Percentiles rank a stretch among this genome's conserved stretches.
Conservation (phyloP, 2,888 invertebrate species). For the Iselma pallidipennis region DNA sequence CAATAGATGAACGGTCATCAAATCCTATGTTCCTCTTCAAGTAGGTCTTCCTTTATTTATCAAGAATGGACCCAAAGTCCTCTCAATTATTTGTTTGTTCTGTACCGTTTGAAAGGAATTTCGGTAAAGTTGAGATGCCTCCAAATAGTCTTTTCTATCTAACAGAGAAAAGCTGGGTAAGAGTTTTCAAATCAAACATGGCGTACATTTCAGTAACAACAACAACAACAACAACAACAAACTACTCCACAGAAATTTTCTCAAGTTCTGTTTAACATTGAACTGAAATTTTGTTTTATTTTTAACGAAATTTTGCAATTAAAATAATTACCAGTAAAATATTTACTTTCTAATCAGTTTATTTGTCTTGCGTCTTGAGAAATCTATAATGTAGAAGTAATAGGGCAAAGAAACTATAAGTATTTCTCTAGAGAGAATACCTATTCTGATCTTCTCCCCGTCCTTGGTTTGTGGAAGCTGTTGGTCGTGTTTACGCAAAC, state of each 20-base stretch:
- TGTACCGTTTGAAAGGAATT: background rate
- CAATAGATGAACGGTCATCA: background rate
- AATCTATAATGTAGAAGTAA: background rate
- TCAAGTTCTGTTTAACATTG: background rate
- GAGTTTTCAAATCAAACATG: background rate
- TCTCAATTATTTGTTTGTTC: constrained; percentile 2
- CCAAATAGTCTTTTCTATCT: background rate
- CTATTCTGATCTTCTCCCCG: background rate
- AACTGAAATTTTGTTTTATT: constrained; percentile 10
- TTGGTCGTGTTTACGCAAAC: constrained; percentile 44
- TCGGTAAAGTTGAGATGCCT: background rate
- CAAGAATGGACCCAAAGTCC: background rate
- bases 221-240: background rate
- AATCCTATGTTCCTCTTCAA: background rate
- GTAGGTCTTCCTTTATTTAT: background rate
- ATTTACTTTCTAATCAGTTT: too few species aligned
- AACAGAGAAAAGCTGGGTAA: background rate
- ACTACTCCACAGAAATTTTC: background rate
- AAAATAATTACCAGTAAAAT: background rate
- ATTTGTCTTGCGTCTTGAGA: too few species aligned
- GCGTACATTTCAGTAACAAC: background rate
- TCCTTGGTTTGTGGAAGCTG: constrained; percentile 5
- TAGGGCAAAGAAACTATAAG: background rate
- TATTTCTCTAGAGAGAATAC: background rate
- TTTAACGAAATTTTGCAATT: background rate